phyloP scores from a whole-genome alignment of 2,888 invertebrate species.

The Dyspetes luteomarginatus region DNA sequence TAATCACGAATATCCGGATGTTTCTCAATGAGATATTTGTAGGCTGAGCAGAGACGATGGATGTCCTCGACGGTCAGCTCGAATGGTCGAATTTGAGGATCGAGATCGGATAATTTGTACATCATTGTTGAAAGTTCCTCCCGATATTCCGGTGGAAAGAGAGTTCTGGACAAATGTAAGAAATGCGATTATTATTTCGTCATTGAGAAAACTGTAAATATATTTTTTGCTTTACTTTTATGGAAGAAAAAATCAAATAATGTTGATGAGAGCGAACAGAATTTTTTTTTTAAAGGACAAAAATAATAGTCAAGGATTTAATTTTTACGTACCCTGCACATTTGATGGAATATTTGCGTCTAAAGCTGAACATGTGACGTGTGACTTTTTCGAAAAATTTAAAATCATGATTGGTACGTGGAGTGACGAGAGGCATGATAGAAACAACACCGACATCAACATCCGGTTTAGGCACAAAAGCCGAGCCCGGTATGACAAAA shows the following conservation, averaged over 20 bases:
- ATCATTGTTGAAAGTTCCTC: conserved; percentile 88
- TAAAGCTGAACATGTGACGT: conserved; percentile 93
- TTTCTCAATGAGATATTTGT: conserved; percentile 88
- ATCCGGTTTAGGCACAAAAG: conserved; percentile 97
- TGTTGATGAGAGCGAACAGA: neutral
- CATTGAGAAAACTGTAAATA: too few relatives aligned
- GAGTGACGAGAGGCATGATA: conserved; percentile 91
- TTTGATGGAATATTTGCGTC: conserved; percentile 92
- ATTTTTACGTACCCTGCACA: conserved; percentile 85
- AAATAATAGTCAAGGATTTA: neutral
- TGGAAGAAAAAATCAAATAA: neutral
- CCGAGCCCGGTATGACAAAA: conserved; percentile 94
- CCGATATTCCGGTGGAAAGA: conserved; percentile 90
- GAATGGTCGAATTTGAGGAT: conserved; percentile 88
- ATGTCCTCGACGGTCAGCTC: conserved; percentile 92
- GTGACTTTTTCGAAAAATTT: conserved; percentile 94
- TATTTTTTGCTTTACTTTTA: neutral
- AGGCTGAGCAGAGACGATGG: conserved; percentile 90
- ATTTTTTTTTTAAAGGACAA: conserved; percentile 1
- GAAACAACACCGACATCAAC: conserved; percentile 98
- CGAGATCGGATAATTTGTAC: conserved; percentile 89
- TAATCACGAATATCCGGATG: conserved; percentile 88
- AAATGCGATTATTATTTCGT: conserved; percentile 13
- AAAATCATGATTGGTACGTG: conserved; percentile 91
- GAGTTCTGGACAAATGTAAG: conserved; percentile 84